Conservation (phyloP, 2,113 vertebrate genomes). For the Gavialis gangeticus region DNA sequence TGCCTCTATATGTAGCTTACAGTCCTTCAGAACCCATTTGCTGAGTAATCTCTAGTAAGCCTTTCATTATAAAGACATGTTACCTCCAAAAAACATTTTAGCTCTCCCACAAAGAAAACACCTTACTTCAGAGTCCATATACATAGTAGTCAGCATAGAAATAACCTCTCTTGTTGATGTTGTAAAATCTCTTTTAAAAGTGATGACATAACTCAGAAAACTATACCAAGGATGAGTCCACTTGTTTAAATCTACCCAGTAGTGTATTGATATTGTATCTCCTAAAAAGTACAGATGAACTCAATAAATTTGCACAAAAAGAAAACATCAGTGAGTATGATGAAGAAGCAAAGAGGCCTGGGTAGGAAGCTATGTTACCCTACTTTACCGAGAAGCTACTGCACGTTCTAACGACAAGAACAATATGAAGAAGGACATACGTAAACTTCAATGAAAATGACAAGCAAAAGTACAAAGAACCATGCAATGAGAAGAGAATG, state of each 20-base stretch:
- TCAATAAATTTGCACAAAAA: background rate
- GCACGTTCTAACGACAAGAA: slow-evolving; percentile 1
- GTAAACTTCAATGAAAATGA: slow-evolving; percentile 43
- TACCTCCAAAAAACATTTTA: background rate
- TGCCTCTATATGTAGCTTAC: slow-evolving; percentile 14
- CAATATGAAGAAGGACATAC: slow-evolving; percentile 4
- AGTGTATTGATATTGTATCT: background rate
- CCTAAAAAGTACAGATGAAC: background rate
- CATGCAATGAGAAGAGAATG: slow-evolving; percentile 28
- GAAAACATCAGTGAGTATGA: background rate
- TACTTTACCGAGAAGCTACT: background rate
- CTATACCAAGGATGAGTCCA: background rate
- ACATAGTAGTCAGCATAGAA: slow-evolving; percentile 22
- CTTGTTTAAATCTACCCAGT: background rate
- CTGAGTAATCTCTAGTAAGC: slow-evolving; percentile 48
- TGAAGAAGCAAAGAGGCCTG: background rate
- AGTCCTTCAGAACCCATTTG: slow-evolving; percentile 23
- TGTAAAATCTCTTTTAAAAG: background rate
- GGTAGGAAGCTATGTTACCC: background rate
- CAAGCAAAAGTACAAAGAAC: background rate
- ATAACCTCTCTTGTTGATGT: background rate
- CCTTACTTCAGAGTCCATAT: background rate
- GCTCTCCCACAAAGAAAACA: slow-evolving; percentile 3
- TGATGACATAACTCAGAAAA: background rate
- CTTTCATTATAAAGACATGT: background rate